Conservation (phyloP, 1,140 invertebrate species). For the Chymomyza costata region DNA sequence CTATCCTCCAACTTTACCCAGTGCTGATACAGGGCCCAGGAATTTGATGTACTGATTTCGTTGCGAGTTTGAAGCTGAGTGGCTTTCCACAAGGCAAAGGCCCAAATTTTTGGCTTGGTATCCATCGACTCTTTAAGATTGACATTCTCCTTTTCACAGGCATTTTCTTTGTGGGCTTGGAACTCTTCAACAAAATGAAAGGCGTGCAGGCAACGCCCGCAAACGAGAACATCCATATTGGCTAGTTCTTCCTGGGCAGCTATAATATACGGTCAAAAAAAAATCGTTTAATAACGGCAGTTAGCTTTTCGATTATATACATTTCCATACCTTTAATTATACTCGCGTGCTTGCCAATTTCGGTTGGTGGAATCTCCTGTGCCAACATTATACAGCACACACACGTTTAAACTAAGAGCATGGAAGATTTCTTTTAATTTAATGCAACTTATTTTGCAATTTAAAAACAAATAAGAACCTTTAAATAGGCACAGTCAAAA, state of each 20-base stretch:
- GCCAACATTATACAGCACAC: slow-evolving; percentile 64
- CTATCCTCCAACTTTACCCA: slow-evolving; percentile 86
- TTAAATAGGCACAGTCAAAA: slow-evolving; percentile 36
- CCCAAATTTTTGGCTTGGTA: slow-evolving; percentile 88
- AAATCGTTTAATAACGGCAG: background rate
- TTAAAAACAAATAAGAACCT: slow-evolving; percentile 46
- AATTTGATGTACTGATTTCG: slow-evolving; percentile 77
- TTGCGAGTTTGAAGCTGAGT: slow-evolving; percentile 76
- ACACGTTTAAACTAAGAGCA: slow-evolving; percentile 19
- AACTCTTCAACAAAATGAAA: slow-evolving; percentile 88
- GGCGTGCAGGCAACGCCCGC: slow-evolving; percentile 85
- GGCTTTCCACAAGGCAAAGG: slow-evolving; percentile 87
- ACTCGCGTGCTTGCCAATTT: slow-evolving; percentile 81
- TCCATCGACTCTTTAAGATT: slow-evolving; percentile 80
- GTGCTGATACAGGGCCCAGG: slow-evolving; percentile 87
- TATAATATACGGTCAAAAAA: slow-evolving; percentile 10
- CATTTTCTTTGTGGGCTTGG: slow-evolving; percentile 83
- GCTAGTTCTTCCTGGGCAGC: slow-evolving; percentile 85
- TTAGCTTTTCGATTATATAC: background rate
- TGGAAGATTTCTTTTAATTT: too few species aligned
- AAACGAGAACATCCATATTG: slow-evolving; percentile 85
- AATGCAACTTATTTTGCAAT: slow-evolving; percentile 20
- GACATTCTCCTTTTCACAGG: slow-evolving; percentile 77
- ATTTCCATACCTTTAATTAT: slow-evolving; percentile 79
- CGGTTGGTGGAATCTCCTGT: slow-evolving; percentile 78